Evolutionary conservation across 2,888 invertebrate species (phyloP).

Genomic region (Nephrotoma flavescens): DNA sequence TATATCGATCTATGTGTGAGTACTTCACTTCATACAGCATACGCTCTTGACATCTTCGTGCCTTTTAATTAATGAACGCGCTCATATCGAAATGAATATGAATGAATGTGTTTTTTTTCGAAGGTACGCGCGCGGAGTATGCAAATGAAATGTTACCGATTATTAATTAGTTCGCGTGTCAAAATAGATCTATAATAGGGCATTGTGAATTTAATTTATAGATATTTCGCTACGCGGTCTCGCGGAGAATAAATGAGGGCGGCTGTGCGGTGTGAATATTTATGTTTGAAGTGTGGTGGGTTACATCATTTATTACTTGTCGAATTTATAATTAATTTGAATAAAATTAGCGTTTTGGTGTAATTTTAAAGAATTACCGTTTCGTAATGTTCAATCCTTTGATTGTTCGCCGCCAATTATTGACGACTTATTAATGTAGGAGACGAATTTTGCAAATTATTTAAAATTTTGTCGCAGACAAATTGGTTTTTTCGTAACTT

Average conservation of each 20-base stretch:
- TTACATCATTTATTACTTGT: not conserved
- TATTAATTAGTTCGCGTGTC: not conserved
- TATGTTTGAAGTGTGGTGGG: not conserved
- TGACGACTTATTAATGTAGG: no score
- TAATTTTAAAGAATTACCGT: not conserved
- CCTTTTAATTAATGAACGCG: not conserved
- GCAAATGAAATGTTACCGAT: not conserved
- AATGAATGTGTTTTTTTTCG: not conserved
- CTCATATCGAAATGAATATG: not conserved
- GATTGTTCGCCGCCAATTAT: no score
- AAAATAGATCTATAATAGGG: not conserved
- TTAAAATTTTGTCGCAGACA: no score
- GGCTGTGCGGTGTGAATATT: not conserved
- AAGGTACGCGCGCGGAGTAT: not conserved
- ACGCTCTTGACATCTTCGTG: not conserved
- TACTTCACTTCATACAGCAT: not conserved
- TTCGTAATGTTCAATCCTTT: not conserved
- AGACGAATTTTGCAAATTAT: no score
- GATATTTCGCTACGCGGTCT: not conserved
- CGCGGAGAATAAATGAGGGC: not conserved
- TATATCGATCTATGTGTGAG: no score
- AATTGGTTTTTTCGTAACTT: no score
- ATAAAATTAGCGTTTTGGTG: not conserved
- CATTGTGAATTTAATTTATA: not conserved
- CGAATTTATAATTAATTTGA: not conserved